Percentiles rank a stretch among this genome's conserved stretches.
These are phyloP conservation scores for Lasius fuliginosus DNA, from an alignment of 2,888 invertebrate species.

Conservation along the genomic window DNA sequence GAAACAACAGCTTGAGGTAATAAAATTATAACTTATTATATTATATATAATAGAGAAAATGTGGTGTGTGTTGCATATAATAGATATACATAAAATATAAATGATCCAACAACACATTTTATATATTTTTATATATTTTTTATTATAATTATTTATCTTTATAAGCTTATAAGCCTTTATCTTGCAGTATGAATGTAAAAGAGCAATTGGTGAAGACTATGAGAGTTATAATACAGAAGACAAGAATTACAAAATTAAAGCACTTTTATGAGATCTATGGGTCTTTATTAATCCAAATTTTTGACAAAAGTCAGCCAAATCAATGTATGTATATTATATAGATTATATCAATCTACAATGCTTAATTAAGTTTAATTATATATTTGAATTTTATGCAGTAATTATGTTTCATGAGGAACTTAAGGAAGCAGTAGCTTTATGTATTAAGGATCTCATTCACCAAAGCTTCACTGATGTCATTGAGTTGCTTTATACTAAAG, in stretches of 20 bases:
- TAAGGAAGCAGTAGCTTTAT: constrained; percentile 88
- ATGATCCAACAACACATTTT: background rate
- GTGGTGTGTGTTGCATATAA: background rate
- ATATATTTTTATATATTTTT: background rate
- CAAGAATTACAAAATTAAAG: constrained; percentile 86
- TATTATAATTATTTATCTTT: background rate
- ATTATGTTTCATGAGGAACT: constrained; percentile 89
- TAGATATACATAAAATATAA: background rate
- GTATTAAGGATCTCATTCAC: constrained; percentile 87
- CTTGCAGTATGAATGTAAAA: constrained; percentile 87
- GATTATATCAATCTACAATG: background rate
- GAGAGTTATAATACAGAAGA: constrained; percentile 86
- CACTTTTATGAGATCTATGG: constrained; percentile 88
- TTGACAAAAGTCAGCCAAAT: constrained; percentile 87
- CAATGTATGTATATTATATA: constrained; percentile 85
- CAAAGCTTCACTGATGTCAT: constrained; percentile 87
- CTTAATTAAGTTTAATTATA: constrained; percentile 40
- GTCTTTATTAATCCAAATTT: constrained; percentile 87
- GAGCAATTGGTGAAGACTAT: constrained; percentile 87
- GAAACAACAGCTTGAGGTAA: constrained; percentile 79
- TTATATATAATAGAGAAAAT: constrained; percentile 20
- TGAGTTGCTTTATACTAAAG: constrained; percentile 87
- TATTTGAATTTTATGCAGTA: constrained; percentile 85
- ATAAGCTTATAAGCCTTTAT: background rate
- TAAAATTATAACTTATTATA: background rate